Base-by-base conservation (phyloP, 2,888 invertebrate species). In the Diaperis boleti region DNA sequence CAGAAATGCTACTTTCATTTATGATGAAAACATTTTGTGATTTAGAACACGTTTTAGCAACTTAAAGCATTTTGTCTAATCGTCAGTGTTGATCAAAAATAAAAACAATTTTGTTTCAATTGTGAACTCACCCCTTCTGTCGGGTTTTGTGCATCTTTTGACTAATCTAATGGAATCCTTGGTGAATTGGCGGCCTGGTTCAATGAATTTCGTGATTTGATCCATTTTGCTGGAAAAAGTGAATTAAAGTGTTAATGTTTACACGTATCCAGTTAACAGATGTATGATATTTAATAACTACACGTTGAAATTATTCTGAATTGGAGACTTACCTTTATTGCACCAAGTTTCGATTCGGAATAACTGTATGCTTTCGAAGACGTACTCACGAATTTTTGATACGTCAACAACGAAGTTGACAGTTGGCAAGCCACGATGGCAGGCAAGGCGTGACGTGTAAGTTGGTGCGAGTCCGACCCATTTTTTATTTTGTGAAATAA, bases 121-220 rank as follows among this genome's bases (percentile, higher is more conserved):
- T n/a, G n/a, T n/a, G n/a, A n/a, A 62, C 69, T 75, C 83, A 95
- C 95, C 96, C 91, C 96, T 96, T 79, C 98, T 90, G 82, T 99
- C 99, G 55, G 99, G 99, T 83, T 99, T 99, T 59, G 98, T 99
- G 84, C 99, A 99, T 82, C 98, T 92, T 83, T 98, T 98, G 33
- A 99, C 96, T 78, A 99, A 88, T 84, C 99, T 90, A 78, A 98
- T 89, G 20, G 98, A 99, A 83, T 99, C 99, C 85, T 99, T 99
- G 77, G 96, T 90, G 82, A 99, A 99, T 81, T 95, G 94, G 80
- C 94, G 92, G 70, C 93, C 95, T 76, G 99, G 98, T 82, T 98
- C 96, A 64, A 96, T 87, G 78, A 96, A 92, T 83, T 94, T 94
- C 71, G 92, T 89, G 77, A 99, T 91, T 88, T 98, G 98, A 87